These are phyloP conservation scores for Tenthredo amoena DNA, from an alignment of 2,888 invertebrate genomes.

Conservation along the genomic window DNA sequence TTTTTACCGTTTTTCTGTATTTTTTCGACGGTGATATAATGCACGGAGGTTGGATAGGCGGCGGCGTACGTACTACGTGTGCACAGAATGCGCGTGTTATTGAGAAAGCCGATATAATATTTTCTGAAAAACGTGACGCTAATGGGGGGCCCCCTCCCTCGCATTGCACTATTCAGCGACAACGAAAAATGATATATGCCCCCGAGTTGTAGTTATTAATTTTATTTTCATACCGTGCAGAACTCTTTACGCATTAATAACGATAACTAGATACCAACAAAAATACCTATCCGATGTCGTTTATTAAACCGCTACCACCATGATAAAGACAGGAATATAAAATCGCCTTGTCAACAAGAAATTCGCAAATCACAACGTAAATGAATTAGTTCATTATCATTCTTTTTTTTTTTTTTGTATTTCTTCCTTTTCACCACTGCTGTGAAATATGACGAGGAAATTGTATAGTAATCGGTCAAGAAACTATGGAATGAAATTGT, in stretches of 20 bases:
- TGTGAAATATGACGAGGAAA: background rate
- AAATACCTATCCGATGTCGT: background rate
- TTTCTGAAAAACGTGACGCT: slow-evolving; percentile 36
- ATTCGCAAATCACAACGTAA: background rate
- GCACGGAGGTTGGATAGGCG: background rate
- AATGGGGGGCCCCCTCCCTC: slow-evolving; percentile 10
- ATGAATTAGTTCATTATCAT: background rate
- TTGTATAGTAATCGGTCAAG: background rate
- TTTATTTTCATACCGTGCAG: background rate
- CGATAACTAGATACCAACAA: background rate
- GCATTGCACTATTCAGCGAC: slow-evolving; percentile 31
- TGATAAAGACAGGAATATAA: background rate
- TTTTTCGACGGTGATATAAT: background rate
- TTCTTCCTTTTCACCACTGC: background rate
- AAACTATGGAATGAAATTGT: background rate
- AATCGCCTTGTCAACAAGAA: background rate
- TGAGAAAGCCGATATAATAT: slow-evolving; percentile 14
- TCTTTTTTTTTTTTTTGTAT: background rate
- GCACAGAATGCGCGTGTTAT: background rate
- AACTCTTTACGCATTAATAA: slow-evolving; percentile 15
- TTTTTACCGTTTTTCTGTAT: background rate
- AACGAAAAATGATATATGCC: slow-evolving; percentile 41
- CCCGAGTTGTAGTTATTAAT: slow-evolving; percentile 28
- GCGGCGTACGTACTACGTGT: background rate
- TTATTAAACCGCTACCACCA: background rate